Conservation (phyloP, 2,888 invertebrate species). For the Prosapia bicincta region DNA sequence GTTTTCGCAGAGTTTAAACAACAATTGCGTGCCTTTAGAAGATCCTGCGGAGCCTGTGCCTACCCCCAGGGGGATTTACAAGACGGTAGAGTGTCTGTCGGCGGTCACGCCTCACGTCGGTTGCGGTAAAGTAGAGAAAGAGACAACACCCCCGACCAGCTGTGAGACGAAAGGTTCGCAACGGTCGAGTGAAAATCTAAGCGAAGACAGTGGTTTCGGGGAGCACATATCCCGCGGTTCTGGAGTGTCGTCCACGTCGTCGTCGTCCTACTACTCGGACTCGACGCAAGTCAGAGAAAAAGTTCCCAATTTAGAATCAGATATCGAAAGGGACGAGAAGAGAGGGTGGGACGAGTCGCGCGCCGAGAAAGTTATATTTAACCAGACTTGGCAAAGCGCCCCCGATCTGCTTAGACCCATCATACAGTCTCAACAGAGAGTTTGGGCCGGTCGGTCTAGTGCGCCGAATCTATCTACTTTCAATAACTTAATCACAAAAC, state of each 20-base stretch:
- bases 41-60: slow-evolving; percentile 27
- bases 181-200: slow-evolving; percentile 68
- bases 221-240: slow-evolving; percentile 40
- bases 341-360: slow-evolving; percentile 30
- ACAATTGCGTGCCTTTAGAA: slow-evolving; percentile 31
- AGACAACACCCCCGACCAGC: slow-evolving; percentile 42
- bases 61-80: slow-evolving; percentile 38
- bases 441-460: slow-evolving; percentile 1
- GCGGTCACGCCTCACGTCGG: slow-evolving; percentile 30
- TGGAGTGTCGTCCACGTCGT: slow-evolving; percentile 25
- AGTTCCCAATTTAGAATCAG: slow-evolving; percentile 22
- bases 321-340: slow-evolving; percentile 34
- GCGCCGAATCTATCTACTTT: slow-evolving; percentile 20
- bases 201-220: slow-evolving; percentile 68
- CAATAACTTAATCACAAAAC: slow-evolving; percentile 7
- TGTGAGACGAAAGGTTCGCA: slow-evolving; percentile 42
- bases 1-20: slow-evolving; percentile 39
- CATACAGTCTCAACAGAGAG: slow-evolving; percentile 31
- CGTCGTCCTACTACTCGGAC: slow-evolving; percentile 11
- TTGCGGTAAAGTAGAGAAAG: slow-evolving; percentile 34
- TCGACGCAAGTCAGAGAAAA: slow-evolving; percentile 4
- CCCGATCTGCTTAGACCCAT: slow-evolving; percentile 40
- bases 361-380: slow-evolving; percentile 39
- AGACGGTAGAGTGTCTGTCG: slow-evolving; percentile 40
- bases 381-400: slow-evolving; percentile 43